A percentile compares a stretch with the other conserved stretches of the same genome.
These are phyloP conservation scores for Falco rusticolus DNA, from an alignment of 2,797 vertebrate species.

Conservation along the genomic window DNA sequence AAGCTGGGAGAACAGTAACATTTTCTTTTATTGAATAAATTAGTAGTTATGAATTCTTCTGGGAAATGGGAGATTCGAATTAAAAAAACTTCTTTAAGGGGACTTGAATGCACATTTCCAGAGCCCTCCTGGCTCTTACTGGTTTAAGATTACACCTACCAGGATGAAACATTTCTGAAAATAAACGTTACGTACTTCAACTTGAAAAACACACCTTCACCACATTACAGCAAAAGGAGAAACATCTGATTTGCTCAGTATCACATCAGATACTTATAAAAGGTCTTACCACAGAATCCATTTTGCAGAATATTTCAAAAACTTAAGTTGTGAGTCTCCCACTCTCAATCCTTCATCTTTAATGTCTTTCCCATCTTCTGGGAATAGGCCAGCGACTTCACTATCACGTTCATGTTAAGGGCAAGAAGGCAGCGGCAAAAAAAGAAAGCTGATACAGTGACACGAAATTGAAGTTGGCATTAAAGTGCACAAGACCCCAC, in stretches of 20 bases:
- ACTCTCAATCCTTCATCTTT: background rate
- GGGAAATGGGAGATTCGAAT: background rate
- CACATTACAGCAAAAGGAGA: background rate
- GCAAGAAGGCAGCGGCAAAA: background rate
- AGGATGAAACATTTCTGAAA: constrained; percentile 1
- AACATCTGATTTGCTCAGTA: background rate
- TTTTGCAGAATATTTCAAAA: background rate
- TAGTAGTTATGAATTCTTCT: background rate
- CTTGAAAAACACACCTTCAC: background rate
- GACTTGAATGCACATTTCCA: background rate
- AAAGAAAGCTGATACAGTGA: background rate
- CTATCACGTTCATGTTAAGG: background rate
- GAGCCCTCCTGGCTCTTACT: background rate
- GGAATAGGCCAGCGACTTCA: background rate
- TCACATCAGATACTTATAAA: background rate
- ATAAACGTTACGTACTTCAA: background rate
- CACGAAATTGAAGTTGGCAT: background rate
- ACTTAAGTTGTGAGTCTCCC: background rate
- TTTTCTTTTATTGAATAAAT: background rate
- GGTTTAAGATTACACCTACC: background rate
- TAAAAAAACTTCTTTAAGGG: background rate
- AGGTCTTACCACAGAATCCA: background rate
- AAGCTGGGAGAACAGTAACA: background rate
- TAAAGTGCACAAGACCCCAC: background rate
- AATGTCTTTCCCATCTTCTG: background rate